Evolutionary conservation across 2,888 invertebrate genomes (phyloP).

Genomic region (Choristoneura rosaceana): DNA sequence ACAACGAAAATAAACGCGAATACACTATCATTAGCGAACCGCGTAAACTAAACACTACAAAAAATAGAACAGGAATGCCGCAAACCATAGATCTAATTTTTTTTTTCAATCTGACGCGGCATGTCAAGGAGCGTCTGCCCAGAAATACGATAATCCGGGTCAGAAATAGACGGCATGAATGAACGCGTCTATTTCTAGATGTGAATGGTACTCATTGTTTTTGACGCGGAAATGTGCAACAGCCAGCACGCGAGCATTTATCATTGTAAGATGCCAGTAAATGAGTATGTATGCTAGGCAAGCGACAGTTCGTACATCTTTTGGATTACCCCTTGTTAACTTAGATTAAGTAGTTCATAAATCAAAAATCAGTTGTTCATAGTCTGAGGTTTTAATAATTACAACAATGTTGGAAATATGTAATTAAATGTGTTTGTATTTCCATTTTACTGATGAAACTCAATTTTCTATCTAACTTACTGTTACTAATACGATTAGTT

Average conservation of each 20-base stretch:
- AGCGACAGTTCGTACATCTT: not conserved
- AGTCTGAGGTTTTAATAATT: too few relatives aligned
- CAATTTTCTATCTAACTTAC: too few relatives aligned
- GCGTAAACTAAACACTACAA: not conserved
- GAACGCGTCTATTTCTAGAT: conserved; percentile 39
- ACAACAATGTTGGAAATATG: too few relatives aligned
- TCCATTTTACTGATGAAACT: too few relatives aligned
- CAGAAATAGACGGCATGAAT: conserved; percentile 39
- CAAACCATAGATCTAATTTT: conserved; percentile 19
- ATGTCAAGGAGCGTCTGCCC: conserved; percentile 41
- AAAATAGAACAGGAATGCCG: conserved; percentile 1
- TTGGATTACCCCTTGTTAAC: too few relatives aligned
- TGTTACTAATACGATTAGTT: too few relatives aligned
- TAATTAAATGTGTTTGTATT: too few relatives aligned
- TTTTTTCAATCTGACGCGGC: conserved; percentile 31
- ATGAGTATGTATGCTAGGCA: not conserved
- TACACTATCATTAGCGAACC: too few relatives aligned
- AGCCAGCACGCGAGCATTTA: conserved; percentile 11
- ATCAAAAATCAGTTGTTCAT: too few relatives aligned
- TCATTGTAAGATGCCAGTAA: not conserved
- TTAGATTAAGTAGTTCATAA: too few relatives aligned
- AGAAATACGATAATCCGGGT: conserved; percentile 38
- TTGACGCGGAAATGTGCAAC: conserved; percentile 32
- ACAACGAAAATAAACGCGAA: not conserved
- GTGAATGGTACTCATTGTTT: conserved; percentile 40